These are phyloP conservation scores for Lamellibrachia luymesi DNA, from an alignment of 1,140 invertebrate genomes.

Conservation along the genomic window DNA sequence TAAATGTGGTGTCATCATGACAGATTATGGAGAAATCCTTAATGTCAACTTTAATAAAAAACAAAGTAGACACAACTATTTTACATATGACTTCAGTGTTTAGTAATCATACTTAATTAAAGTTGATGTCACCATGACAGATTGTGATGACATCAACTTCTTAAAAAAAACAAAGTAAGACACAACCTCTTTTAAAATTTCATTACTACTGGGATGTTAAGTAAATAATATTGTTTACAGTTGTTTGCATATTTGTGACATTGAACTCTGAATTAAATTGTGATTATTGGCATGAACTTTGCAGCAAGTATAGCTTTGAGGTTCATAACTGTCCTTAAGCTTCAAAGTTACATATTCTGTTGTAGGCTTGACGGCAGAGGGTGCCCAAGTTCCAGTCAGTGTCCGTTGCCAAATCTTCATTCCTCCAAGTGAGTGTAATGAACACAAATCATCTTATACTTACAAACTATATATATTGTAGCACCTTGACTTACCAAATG, in stretches of 20 bases:
- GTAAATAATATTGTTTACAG: neutral
- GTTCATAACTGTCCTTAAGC: neutral
- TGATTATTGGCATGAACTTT: neutral
- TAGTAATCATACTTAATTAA: neutral
- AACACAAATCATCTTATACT: neutral
- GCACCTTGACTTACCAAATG: too few species aligned
- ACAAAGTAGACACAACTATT: neutral
- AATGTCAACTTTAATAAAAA: neutral
- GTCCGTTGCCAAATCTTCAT: neutral
- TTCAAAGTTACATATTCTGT: neutral
- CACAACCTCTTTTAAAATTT: neutral
- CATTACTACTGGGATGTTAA: neutral
- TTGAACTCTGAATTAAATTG: neutral
- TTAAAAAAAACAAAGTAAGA: neutral
- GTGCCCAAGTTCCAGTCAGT: neutral
- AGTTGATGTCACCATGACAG: neutral
- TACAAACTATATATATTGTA: too few species aligned
- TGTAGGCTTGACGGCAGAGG: neutral
- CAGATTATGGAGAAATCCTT: neutral
- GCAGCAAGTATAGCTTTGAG: neutral
- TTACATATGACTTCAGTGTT: neutral
- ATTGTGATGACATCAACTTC: neutral
- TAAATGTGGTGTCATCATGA: neutral
- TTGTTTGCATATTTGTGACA: neutral
- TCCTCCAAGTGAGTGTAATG: neutral